phyloP scores from a whole-genome alignment of 2,797 vertebrate species.

The Cyclopterus lumpus region DNA sequence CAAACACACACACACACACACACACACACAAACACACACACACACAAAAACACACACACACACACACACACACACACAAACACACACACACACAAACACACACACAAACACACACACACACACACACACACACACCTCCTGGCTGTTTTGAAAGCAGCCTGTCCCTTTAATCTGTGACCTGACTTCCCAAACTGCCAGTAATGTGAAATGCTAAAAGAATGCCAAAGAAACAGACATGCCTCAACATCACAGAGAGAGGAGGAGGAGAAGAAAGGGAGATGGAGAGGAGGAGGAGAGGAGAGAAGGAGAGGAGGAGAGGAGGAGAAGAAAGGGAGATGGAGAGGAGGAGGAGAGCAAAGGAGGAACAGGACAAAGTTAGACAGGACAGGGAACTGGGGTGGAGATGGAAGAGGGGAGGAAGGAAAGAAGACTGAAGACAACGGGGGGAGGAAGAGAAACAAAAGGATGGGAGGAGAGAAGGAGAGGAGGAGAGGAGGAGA shows the following conservation, averaged over 20 bases:
- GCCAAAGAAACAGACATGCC: slow-evolving; percentile 43
- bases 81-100: too few species aligned
- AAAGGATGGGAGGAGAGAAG: too few species aligned
- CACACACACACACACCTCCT: neutral
- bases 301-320: neutral
- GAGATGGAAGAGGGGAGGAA: neutral
- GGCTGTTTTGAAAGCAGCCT: slow-evolving; percentile 2
- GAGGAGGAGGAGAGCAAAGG: neutral
- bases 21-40: too few species aligned
- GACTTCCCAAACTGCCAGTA: slow-evolving; percentile 15
- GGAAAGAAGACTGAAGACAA: too few species aligned
- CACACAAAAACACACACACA: too few species aligned
- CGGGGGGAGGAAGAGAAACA: too few species aligned
- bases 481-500: too few species aligned
- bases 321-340: slow-evolving; percentile 2
- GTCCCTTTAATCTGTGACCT: slow-evolving; percentile 35
- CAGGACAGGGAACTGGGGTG: neutral
- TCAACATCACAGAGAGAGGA: slow-evolving; percentile 34
- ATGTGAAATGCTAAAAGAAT: slow-evolving; percentile 30
- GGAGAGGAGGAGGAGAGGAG: neutral
- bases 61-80: too few species aligned
- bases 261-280: neutral
- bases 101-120: too few species aligned
- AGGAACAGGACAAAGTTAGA: neutral
- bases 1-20: too few species aligned